phyloP scores from a whole-genome alignment of 2,797 vertebrate species.

The Pangasius krempfi region DNA sequence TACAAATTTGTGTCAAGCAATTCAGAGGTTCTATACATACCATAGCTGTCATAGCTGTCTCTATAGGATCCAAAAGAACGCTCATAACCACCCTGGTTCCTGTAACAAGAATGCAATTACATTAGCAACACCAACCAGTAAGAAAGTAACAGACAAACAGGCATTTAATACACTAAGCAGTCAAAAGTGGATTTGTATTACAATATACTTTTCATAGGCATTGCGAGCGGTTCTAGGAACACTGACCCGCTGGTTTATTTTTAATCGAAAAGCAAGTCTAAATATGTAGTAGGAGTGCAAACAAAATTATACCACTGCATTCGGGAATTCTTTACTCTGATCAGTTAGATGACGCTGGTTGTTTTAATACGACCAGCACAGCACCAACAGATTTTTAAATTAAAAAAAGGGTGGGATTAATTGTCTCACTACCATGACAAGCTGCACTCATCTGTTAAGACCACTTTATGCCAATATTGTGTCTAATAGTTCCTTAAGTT shows the following conservation, averaged over 20 bases:
- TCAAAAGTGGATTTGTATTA: not conserved
- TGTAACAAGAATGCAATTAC: constrained; percentile 44
- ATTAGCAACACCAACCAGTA: constrained; percentile 11
- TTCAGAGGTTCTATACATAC: constrained; percentile 54
- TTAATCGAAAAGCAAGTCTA: no score
- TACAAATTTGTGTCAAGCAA: not conserved
- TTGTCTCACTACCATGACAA: not conserved
- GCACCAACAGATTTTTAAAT: no score
- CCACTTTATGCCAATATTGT: not conserved
- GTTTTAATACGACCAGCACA: no score
- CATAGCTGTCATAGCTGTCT: constrained; percentile 64
- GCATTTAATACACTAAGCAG: not conserved
- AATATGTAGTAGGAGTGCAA: not conserved
- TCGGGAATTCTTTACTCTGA: no score
- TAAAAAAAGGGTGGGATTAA: no score
- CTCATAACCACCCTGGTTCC: constrained; percentile 62
- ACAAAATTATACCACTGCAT: no score
- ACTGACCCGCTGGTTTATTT: not conserved
- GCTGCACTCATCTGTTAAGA: not conserved
- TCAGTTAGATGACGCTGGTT: not conserved
- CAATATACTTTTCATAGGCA: not conserved
- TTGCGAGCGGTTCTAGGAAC: not conserved
- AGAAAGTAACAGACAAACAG: not conserved
- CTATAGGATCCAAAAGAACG: constrained; percentile 65
- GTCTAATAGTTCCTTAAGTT: fast-evolving